These are phyloP conservation scores for Argyresthia albistria DNA, from an alignment of 2,888 invertebrate species.

Conservation along the genomic window DNA sequence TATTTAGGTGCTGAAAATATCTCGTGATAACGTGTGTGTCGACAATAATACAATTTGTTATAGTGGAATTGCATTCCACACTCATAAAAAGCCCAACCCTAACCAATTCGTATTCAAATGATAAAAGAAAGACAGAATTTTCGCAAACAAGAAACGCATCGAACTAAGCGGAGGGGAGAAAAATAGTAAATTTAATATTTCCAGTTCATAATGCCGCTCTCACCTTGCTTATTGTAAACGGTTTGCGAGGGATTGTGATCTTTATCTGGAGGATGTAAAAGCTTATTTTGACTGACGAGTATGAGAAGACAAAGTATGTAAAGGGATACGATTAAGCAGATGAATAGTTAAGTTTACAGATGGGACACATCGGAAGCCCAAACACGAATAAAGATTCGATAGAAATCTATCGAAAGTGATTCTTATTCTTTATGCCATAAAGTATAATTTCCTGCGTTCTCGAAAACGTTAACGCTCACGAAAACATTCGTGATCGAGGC, in stretches of 20 bases:
- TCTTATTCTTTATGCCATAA: too few species aligned
- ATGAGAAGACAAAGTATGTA: too few species aligned
- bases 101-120: background rate
- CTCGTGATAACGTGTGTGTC: too few species aligned
- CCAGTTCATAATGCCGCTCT: constrained; percentile 27
- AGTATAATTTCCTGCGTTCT: too few species aligned
- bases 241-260: background rate
- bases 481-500: too few species aligned
- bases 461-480: too few species aligned
- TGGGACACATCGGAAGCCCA: background rate
- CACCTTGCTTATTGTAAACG: background rate
- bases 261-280: background rate
- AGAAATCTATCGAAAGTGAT: too few species aligned
- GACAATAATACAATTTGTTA: too few species aligned
- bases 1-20: too few species aligned
- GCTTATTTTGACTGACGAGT: background rate
- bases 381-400: too few species aligned
- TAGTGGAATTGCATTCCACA: too few species aligned
- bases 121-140: background rate
- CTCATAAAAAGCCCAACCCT: too few species aligned
- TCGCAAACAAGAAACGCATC: constrained; percentile 8
- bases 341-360: background rate
- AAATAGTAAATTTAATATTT: constrained; percentile 28
- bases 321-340: background rate
- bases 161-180: constrained; percentile 20